A percentile compares a stretch with the other conserved stretches of the same genome.
These are phyloP conservation scores for Ceratothoa steindachneri DNA, from an alignment of 2,888 invertebrate genomes.

Conservation along the genomic window DNA sequence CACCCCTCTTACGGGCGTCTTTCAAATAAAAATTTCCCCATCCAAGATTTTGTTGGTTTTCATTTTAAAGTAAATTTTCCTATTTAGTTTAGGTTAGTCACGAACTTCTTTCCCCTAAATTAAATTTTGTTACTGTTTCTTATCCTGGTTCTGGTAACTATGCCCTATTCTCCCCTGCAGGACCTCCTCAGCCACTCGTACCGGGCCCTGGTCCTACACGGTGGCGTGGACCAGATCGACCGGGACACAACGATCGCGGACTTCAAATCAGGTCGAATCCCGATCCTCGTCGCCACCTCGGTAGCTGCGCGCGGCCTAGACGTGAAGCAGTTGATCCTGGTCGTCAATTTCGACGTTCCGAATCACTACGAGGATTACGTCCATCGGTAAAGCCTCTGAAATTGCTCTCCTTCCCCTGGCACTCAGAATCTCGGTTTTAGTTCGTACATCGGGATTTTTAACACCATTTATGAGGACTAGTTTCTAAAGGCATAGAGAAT, in stretches of 20 bases:
- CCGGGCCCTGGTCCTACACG: slow-evolving; percentile 93
- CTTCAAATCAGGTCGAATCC: slow-evolving; percentile 91
- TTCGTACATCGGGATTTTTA: no score
- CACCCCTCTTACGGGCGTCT: no score
- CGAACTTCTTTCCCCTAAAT: no score
- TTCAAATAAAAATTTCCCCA: no score
- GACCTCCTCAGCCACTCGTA: slow-evolving; percentile 95
- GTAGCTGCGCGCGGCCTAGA: slow-evolving; percentile 98
- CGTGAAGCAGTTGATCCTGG: slow-evolving; percentile 93
- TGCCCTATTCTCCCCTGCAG: no score
- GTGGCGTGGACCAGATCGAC: slow-evolving; percentile 99
- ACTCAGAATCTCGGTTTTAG: no score
- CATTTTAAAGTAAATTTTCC: background rate
- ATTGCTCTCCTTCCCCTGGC: background rate
- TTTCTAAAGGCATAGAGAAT: no score
- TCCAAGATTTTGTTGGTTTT: background rate
- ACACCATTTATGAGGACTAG: no score
- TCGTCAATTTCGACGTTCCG: slow-evolving; percentile 98
- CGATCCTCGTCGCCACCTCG: slow-evolving; percentile 88
- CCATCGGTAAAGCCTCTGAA: slow-evolving; percentile 68
- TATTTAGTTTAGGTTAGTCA: background rate
- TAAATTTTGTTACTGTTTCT: no score
- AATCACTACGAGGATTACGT: slow-evolving; percentile 99
- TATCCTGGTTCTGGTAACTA: no score
- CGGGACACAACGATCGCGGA: slow-evolving; percentile 95